Evolutionary conservation across 2,797 vertebrate species (phyloP), one percentile per base, ranked within the genome.

Genomic region (Echeneis naucrates): DNA sequence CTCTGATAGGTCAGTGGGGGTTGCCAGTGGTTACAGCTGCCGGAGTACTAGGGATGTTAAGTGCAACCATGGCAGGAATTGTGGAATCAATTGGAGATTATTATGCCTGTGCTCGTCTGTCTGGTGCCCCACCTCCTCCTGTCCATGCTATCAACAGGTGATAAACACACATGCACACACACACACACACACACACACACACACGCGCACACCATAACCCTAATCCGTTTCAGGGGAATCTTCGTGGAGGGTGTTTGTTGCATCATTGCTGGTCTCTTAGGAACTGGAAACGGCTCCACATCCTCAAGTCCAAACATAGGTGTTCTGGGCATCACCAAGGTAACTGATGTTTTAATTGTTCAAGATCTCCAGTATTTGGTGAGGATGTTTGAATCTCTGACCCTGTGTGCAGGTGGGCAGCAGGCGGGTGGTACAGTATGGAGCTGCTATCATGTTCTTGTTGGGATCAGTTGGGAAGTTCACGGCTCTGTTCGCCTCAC

Each of bases 261-360:
- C 86, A 93, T 99, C 88, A 96, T 99, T 1, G 96, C 97, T 0
- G 98, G 97, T 19, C 90, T 99, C 17, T 30, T 99, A 72, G 98
- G 98, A 51, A 99, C 98, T 0, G 98, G 98, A 79, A 99, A 99
- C 0, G 97, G 97, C 27, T 99, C 98, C 59, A 99, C 98, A 4
- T 99, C 98, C 30, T 99, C 98, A 77, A 98, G 97, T 87, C 98
- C 97, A 72, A 99, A 99, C 85, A 99, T 99, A 0, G 97, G 98
- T 0, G 97, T 99, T 53, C 92, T 99, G 79, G 97, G 97, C 59
- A 99, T 99, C 85, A 99, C 98, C 12, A 99, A 99, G 97, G 97
- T 99, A 92, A 79, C 19, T 8, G n/a, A 66, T n/a, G 32, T 27
- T 14, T 2, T 63, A 10, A 38, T 26, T 1, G 10, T 11, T 2